Percentiles rank a stretch among this genome's conserved stretches.
Conservation (phyloP, 2,797 vertebrate genomes). For the Rhynchotus rufescens region DNA sequence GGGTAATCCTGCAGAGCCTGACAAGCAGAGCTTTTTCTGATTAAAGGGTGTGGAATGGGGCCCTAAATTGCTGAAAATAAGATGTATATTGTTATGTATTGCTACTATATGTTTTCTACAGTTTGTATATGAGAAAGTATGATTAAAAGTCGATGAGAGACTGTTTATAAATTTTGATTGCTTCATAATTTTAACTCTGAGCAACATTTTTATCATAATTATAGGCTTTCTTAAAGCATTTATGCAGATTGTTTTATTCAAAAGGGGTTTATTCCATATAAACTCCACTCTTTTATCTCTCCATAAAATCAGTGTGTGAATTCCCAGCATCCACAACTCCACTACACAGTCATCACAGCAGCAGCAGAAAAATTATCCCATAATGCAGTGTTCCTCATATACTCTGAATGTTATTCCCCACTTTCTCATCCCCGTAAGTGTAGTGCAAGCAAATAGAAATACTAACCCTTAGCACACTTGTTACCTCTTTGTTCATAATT, state of each 20-base stretch:
- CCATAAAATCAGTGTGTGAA: conserved; percentile 77
- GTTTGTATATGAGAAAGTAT: conserved; percentile 84
- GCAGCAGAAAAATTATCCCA: conserved; percentile 14
- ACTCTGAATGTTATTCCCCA: not conserved
- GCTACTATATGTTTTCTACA: conserved; percentile 83
- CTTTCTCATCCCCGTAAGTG: not conserved
- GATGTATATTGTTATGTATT: conserved; percentile 75
- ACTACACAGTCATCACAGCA: conserved; percentile 54
- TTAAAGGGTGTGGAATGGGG: not conserved
- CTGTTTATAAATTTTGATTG: conserved; percentile 90
- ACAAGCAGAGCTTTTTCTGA: not conserved
- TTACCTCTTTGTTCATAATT: not conserved
- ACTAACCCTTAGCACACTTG: not conserved
- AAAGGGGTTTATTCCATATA: conserved; percentile 84
- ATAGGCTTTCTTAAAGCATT: conserved; percentile 87
- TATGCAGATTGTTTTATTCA: conserved; percentile 87
- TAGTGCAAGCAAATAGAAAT: not conserved
- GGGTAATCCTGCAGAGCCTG: not conserved
- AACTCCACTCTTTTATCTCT: conserved; percentile 81
- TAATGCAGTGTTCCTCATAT: not conserved
- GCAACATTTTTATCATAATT: conserved; percentile 90
- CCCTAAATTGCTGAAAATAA: conserved; percentile 73
- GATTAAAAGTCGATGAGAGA: conserved; percentile 88
- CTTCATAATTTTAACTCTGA: conserved; percentile 89
- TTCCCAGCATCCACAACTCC: conserved; percentile 71